Base-by-base conservation (phyloP, 2,113 vertebrate species). In the Anthoscopus minutus region DNA sequence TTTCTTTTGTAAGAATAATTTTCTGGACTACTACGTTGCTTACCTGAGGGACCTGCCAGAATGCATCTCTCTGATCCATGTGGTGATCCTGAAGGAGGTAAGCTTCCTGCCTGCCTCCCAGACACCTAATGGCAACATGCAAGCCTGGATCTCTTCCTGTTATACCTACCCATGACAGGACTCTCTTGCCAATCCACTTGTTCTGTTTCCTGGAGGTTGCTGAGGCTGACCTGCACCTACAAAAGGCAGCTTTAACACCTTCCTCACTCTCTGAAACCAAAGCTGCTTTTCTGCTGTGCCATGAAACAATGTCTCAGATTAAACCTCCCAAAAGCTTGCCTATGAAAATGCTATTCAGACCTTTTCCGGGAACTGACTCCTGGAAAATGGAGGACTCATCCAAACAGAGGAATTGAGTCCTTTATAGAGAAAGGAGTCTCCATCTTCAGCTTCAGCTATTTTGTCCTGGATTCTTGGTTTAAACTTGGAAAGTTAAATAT, bases 31-130 rank as follows among this genome's bases (percentile, higher is more conserved):
- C 90, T 99, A 99, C 3, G 98, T 99, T 89, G 98, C 99, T 50
- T 99, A 99, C 95, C 97, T 99, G 95, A 99, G 98, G 96, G 99
- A 99, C 91, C 97, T 99, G 42, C 99, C 99, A 19, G 99, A 99
- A 92, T 99, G 99, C 95, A 98, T 99, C 84, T 98, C 98, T 5
- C 97, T 99, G 78, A 98, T 99, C 86, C 98, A 98, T 25, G 97
- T 98, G 73, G 98, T 98, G 70, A 98, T 98, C 92, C 94, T 98
- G 85, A 98, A 98, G 96, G 98, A 98, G 97, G 98, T 98, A 92
- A 95, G 77, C 6, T 62, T 65, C 48, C 62, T 86, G 60, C 28
- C 60, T 50, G 47, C 24, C 91, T 78, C 76, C 67, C 22, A 82
- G 54, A 74, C 20, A 37, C 0, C 0, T 47, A 54, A 62, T 5